Evolutionary conservation across 2,888 invertebrate genomes (phyloP), one percentile per base, ranked within the genome.

Genomic region (Bugula neritina): DNA sequence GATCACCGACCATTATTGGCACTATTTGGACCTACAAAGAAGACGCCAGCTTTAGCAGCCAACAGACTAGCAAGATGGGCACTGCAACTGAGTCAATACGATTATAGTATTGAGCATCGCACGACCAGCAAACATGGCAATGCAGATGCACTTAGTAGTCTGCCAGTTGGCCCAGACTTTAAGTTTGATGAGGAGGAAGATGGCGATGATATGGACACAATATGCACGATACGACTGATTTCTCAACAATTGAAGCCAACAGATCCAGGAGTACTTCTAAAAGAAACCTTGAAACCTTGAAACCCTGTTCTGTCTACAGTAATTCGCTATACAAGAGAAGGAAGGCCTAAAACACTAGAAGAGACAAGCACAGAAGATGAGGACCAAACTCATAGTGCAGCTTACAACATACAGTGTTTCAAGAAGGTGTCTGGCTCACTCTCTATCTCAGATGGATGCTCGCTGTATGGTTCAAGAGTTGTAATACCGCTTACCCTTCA

Each of bases 401-500:
- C n/a, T n/a, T n/a, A n/a, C n/a, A n/a, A n/a, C n/a, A n/a, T n/a
- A n/a, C n/a, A n/a, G n/a, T n/a, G n/a, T n/a, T 58, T 69, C 69
- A 31, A 17, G 69, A 69, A 69, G 35, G 29, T 69, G 10, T 23
- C 69, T 10, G 29, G 5, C 13, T 69, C 35, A n/a, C 71, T 77
- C 43, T 72, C 73, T 0, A 27, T 75, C 0, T 71, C 74, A 5
- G 5, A 73, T 23, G 77, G 75, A 1, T 73, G 76, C 72, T 34
- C 80, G 17, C 29, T 80, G 29, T 71, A 74, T n/a, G 74, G 73
- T n/a, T 57, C 74, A 10, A 71, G 76, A 3, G 73, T 78, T 1
- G 73, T 79, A 1, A 75, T 79, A 52, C 78, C 80, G 1, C 52
- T 25, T 5, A 55, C 58, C 10, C 74, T 76, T n/a, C 74, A 72